phyloP scores from a whole-genome alignment of 2,797 vertebrate genomes.

The Nasua narica region DNA sequence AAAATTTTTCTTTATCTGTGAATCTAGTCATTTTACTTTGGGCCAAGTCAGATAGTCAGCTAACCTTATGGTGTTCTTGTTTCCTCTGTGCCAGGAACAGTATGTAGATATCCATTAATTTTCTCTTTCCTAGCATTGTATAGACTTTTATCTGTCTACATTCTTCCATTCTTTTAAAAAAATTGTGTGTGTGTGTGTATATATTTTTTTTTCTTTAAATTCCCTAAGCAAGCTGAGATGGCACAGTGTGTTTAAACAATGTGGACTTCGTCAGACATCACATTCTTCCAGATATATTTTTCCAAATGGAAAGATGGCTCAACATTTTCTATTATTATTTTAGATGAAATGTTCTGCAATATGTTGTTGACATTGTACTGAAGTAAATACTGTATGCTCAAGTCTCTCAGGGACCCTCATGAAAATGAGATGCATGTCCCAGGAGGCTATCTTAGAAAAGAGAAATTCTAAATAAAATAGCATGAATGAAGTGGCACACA shows the following conservation, averaged over 20 bases:
- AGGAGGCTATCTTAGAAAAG: constrained; percentile 71
- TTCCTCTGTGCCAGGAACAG: neutral
- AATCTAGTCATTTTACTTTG: neutral
- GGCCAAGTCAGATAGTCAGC: neutral
- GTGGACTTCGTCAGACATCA: constrained; percentile 66
- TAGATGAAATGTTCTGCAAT: constrained; percentile 78
- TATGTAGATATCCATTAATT: neutral
- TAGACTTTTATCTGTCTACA: neutral
- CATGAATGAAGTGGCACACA: constrained; percentile 53
- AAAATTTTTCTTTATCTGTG: neutral
- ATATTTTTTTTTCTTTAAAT: constrained; percentile 39
- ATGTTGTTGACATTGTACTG: constrained; percentile 76
- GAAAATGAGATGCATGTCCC: constrained; percentile 73
- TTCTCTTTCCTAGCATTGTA: neutral
- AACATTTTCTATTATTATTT: constrained; percentile 80
- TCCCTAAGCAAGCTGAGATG: constrained; percentile 48
- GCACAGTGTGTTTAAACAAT: constrained; percentile 70
- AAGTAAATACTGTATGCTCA: constrained; percentile 78
- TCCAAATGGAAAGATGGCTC: constrained; percentile 73
- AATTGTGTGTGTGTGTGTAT: neutral
- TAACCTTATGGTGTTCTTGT: neutral
- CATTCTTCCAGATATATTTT: constrained; percentile 73
- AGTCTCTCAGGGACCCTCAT: constrained; percentile 71
- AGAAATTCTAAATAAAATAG: constrained; percentile 72
- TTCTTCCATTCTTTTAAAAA: neutral